Conservation (phyloP, 2,113 vertebrate genomes). For the Silurus asotus region DNA sequence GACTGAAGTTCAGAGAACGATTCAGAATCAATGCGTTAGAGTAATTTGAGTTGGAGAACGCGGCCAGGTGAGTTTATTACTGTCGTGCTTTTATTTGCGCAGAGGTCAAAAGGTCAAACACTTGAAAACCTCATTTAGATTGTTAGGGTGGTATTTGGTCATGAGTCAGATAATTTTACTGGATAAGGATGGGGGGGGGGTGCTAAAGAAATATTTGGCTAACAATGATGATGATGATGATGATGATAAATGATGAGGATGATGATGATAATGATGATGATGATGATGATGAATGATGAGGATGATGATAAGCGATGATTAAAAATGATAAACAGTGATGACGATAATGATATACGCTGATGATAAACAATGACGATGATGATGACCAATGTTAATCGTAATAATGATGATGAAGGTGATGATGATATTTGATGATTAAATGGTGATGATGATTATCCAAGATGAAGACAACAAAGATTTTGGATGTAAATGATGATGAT, state of each 20-base stretch:
- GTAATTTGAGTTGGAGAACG: background rate
- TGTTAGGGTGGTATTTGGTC: background rate
- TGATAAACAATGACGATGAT: background rate
- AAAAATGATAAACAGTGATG: background rate
- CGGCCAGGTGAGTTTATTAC: background rate
- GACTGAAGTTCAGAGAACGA: background rate
- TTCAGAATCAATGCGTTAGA: conserved; percentile 20
- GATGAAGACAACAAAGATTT: background rate
- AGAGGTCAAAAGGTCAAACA: conserved; percentile 21
- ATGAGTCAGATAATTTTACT: background rate
- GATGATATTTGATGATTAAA: background rate
- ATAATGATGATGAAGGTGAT: background rate
- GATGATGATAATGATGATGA: background rate
- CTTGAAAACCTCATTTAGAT: background rate
- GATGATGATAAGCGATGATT: background rate
- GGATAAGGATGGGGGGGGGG: background rate
- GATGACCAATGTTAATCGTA: background rate
- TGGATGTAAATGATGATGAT: background rate
- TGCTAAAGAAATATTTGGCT: background rate
- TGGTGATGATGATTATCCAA: too few relatives aligned
- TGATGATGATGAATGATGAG: background rate
- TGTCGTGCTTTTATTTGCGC: background rate
- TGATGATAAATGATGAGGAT: background rate
- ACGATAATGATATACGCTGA: background rate
- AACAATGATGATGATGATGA: background rate